phyloP scores from a whole-genome alignment of 2,797 vertebrate genomes.

The Hoplostethus mediterraneus region DNA sequence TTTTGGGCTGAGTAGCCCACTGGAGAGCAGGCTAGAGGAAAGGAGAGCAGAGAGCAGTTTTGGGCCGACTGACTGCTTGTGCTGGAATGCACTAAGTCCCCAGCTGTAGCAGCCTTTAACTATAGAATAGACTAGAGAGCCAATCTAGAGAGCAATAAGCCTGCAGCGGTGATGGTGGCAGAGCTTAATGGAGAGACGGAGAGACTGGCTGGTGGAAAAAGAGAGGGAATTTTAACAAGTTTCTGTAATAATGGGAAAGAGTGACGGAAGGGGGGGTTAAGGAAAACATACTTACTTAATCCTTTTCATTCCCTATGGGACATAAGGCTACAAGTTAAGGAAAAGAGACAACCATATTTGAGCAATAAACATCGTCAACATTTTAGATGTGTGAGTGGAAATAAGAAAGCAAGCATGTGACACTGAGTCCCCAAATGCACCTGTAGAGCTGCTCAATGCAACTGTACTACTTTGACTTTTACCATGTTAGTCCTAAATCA shows the following conservation, averaged over 20 bases:
- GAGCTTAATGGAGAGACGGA: slow-evolving; percentile 78
- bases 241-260: slow-evolving; percentile 64
- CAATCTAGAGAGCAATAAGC: slow-evolving; percentile 81
- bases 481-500: too few relatives aligned
- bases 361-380: slow-evolving; percentile 64
- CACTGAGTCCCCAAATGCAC: slow-evolving; percentile 32
- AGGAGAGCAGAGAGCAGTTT: slow-evolving; percentile 69
- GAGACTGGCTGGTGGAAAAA: slow-evolving; percentile 59
- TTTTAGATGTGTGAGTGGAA: slow-evolving; percentile 51
- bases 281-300: not conserved
- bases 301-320: too few relatives aligned
- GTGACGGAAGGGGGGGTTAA: slow-evolving; percentile 31
- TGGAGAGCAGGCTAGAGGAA: slow-evolving; percentile 68
- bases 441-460: too few relatives aligned
- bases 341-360: slow-evolving; percentile 61
- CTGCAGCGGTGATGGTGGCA: slow-evolving; percentile 73
- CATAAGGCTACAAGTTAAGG: too few relatives aligned
- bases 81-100: slow-evolving; percentile 69
- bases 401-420: slow-evolving; percentile 50
- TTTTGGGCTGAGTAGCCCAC: slow-evolving; percentile 71
- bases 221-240: slow-evolving; percentile 79
- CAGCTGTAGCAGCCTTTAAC: slow-evolving; percentile 72
- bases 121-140: slow-evolving; percentile 74
- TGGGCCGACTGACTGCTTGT: slow-evolving; percentile 62
- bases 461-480: too few relatives aligned